Base-by-base conservation (phyloP, 2,113 vertebrate genomes). In the Noturus placidus region DNA sequence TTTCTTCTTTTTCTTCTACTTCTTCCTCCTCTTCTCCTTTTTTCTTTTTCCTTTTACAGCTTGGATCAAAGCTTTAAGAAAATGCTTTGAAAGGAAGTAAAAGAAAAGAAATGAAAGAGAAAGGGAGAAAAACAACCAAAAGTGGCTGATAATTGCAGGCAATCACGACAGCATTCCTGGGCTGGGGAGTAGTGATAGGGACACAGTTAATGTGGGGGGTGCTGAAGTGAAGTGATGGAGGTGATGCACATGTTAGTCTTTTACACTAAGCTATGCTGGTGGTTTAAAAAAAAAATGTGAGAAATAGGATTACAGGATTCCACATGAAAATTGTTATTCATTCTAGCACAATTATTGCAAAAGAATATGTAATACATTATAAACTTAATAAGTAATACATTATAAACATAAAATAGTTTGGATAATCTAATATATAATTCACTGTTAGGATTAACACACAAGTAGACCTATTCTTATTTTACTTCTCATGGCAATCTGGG, bases 91-190 rank as follows among this genome's bases (percentile, higher is more conserved):
- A 88, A 88, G 15, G 72, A 78, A 87, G 87, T 52, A 87, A 87
- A 87, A 79, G 87, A 52, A 87, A 84, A 84, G 72, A 78, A 85
- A 88, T 79, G 74, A 88, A 88, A 84, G 70, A 35, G 82, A 88
- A 78, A 88, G 14, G 82, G n/a, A 54, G 46, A 84, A 84, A 84
- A 88, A 84, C 86, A 83, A 76, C 82, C 76, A 52, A 88, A 88
- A 88, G 87, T 88, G 87, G 82, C 82, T 78, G 82, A 84, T 88
- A 88, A 88, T 88, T 88, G 72, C 87, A 84, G 87, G 82, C 82
- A 88, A 88, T 88, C 82, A 88, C 79, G 33, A 79, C 82, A 79
- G 50, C 87, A 88, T 88, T 88, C 87, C 72, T 84, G 22, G 46
- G 25, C 70, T 50, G 30, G 59, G 61, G 15, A 67, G 70, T 69